Conservation (phyloP, 2,888 invertebrate genomes). For the Imbricaverruca yamaguchii region DNA sequence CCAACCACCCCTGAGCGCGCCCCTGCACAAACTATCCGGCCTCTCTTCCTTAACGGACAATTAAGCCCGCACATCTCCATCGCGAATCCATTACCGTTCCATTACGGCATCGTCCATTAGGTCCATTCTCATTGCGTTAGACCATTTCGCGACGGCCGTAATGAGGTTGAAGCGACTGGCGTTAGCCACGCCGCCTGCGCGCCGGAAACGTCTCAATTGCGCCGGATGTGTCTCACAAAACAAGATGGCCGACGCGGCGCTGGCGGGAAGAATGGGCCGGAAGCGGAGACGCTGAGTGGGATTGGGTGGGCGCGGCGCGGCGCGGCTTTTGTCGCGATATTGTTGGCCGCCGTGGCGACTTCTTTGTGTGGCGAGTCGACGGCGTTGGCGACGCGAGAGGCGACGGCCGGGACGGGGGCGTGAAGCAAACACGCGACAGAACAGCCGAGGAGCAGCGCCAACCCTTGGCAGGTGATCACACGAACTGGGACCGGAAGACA, state of each 20-base stretch:
- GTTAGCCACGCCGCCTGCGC: slow-evolving; percentile 14
- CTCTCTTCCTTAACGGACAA: slow-evolving; percentile 2
- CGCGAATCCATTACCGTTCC: not conserved
- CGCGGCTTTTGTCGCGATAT: not conserved
- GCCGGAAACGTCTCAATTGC: slow-evolving; percentile 17
- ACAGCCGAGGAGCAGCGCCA: not conserved
- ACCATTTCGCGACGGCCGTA: slow-evolving; percentile 1
- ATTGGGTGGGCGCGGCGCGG: not conserved
- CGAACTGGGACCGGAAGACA: too few relatives aligned
- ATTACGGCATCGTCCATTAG: not conserved
- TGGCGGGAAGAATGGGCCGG: not conserved
- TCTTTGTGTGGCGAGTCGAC: not conserved
- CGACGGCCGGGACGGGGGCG: too few relatives aligned
- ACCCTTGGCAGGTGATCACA: not conserved
- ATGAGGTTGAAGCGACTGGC: slow-evolving; percentile 1
- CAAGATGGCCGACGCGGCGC: not conserved
- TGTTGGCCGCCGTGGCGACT: not conserved
- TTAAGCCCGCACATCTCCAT: not conserved
- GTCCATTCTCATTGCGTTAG: slow-evolving; percentile 7
- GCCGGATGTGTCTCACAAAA: not conserved
- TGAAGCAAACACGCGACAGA: too few relatives aligned
- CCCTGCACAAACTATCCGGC: not conserved
- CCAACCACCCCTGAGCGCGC: not conserved
- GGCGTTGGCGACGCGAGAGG: too few relatives aligned
- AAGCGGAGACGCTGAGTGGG: not conserved